phyloP scores from a whole-genome alignment of 2,797 vertebrate genomes.

The Karalla daura region DNA sequence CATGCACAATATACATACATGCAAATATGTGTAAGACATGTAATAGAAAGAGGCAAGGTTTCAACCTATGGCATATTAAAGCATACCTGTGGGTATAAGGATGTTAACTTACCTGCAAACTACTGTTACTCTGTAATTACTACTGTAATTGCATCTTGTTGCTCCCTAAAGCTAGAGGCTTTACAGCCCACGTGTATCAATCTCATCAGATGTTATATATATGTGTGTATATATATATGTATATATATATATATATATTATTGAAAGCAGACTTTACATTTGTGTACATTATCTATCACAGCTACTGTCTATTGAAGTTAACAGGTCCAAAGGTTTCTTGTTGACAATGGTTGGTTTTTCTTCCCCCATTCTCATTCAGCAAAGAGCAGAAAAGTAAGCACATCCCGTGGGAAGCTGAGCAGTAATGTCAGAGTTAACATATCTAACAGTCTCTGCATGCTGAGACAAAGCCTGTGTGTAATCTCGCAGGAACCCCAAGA shows the following conservation, averaged over 20 bases:
- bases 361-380: neutral
- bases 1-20: neutral
- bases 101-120: neutral
- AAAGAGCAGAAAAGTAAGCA: neutral
- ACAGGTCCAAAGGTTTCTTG: neutral
- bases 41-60: neutral
- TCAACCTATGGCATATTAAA: constrained; percentile 20
- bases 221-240: too few relatives aligned
- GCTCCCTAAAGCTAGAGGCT: neutral
- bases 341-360: constrained; percentile 9
- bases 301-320: neutral
- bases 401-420: constrained; percentile 30
- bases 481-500: constrained; percentile 50
- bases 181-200: neutral
- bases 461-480: constrained; percentile 59
- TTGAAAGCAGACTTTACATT: too few relatives aligned
- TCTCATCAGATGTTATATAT: neutral
- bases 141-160: neutral
- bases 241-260: too few relatives aligned
- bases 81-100: neutral
- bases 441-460: constrained; percentile 57
- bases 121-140: neutral
- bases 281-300: neutral
- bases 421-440: constrained; percentile 49
- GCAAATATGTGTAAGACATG: neutral